Evolutionary conservation across 2,113 vertebrate genomes (phyloP).

Genomic region (Lethenteron camtschaticum): DNA sequence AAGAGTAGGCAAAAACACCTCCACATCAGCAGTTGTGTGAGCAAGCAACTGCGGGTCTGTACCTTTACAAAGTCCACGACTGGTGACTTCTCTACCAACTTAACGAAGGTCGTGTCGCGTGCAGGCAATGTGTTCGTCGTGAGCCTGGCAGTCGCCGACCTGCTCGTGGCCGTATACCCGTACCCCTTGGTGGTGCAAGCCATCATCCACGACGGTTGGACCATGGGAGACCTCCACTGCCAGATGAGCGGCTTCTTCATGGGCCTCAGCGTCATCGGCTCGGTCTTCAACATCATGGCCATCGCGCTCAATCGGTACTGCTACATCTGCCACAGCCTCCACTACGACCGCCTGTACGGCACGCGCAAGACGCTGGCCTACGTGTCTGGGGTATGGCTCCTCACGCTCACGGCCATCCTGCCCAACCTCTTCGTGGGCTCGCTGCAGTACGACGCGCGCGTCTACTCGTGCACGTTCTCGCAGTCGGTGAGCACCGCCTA

Average conservation of each 20-base stretch:
- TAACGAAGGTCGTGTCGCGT: constrained; percentile 5
- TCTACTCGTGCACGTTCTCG: constrained; percentile 76
- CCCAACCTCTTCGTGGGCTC: constrained; percentile 70
- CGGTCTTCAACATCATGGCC: constrained; percentile 83
- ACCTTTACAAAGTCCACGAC: no score
- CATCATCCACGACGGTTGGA: constrained; percentile 68
- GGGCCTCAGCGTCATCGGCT: constrained; percentile 82
- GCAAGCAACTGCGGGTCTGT: no score
- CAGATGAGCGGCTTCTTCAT: constrained; percentile 81
- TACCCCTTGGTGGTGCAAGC: constrained; percentile 71
- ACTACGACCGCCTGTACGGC: constrained; percentile 65
- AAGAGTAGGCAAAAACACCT: no score
- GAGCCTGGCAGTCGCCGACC: constrained; percentile 69
- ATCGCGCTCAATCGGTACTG: constrained; percentile 91
- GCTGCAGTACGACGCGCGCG: constrained; percentile 56
- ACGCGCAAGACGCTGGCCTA: constrained; percentile 63
- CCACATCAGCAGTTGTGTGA: no score
- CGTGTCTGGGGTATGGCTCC: constrained; percentile 55
- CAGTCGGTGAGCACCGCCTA: constrained; percentile 73
- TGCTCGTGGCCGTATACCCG: constrained; percentile 77
- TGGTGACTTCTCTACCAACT: no score
- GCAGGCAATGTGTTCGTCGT: constrained; percentile 69
- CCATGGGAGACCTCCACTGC: constrained; percentile 59
- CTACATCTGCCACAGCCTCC: constrained; percentile 85
- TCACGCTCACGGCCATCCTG: constrained; percentile 59